These are phyloP conservation scores for Zaprionus bogoriensis DNA, from an alignment of 2,888 invertebrate species.

Conservation along the genomic window DNA sequence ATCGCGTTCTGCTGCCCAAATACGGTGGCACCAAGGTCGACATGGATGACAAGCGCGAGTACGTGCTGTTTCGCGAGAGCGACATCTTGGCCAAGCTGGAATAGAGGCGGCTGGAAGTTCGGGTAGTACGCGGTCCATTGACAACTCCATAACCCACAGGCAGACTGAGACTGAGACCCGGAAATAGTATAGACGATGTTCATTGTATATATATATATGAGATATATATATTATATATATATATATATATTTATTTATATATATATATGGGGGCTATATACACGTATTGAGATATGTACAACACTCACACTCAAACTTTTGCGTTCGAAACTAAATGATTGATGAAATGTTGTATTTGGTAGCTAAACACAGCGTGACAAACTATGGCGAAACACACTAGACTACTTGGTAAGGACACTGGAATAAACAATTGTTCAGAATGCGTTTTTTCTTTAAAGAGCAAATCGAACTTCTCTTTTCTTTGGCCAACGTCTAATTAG, in stretches of 20 bases:
- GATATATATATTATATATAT: too few species aligned
- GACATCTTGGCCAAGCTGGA: conserved; percentile 97
- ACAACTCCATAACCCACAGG: not conserved
- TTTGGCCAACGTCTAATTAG: too few species aligned
- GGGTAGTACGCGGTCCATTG: not conserved
- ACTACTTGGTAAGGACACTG: conserved; percentile 14
- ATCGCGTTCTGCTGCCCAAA: conserved; percentile 96
- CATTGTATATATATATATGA: too few species aligned
- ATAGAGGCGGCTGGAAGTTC: conserved; percentile 26
- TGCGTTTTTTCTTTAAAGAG: conserved; percentile 50
- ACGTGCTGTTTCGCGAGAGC: conserved; percentile 95
- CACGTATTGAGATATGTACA: too few species aligned
- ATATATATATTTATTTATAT: too few species aligned
- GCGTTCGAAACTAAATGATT: conserved; percentile 77
- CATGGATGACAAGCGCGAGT: conserved; percentile 94
- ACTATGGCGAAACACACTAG: not conserved
- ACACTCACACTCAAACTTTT: conserved; percentile 23
- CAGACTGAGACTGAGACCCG: too few species aligned
- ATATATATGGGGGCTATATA: too few species aligned
- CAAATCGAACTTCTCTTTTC: conserved; percentile 5
- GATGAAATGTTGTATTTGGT: conserved; percentile 70
- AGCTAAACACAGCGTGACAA: conserved; percentile 37
- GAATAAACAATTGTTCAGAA: conserved; percentile 58
- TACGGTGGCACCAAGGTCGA: conserved; percentile 98
- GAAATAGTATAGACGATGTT: too few species aligned